A percentile compares a stretch with the other conserved stretches of the same genome.
These are phyloP conservation scores for Tapirus terrestris DNA, from an alignment of 2,113 vertebrate species.

Conservation along the genomic window DNA sequence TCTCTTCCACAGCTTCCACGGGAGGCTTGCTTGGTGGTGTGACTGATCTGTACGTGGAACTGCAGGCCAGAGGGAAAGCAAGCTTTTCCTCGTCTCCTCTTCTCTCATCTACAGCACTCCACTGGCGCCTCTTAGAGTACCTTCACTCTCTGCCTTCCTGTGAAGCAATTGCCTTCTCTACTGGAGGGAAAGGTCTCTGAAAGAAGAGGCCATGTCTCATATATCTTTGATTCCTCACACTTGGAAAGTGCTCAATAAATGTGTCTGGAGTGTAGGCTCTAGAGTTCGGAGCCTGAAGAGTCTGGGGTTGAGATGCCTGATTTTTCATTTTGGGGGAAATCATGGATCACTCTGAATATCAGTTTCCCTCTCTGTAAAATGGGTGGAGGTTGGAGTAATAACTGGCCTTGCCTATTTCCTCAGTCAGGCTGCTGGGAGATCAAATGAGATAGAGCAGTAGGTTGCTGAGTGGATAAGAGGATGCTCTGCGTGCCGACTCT, in stretches of 20 bases:
- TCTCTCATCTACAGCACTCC: neutral
- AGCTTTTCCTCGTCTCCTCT: neutral
- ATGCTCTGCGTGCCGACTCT: accelerated
- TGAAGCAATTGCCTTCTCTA: neutral
- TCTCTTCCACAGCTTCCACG: neutral
- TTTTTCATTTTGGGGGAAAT: neutral
- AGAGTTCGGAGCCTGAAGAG: neutral
- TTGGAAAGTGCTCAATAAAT: neutral
- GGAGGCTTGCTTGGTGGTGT: too few relatives aligned
- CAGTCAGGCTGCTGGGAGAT: neutral
- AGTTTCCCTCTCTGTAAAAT: neutral
- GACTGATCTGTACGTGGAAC: neutral
- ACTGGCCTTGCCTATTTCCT: neutral
- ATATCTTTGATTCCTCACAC: neutral
- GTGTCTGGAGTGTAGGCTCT: neutral
- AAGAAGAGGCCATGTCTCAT: neutral
- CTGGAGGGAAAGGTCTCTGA: neutral
- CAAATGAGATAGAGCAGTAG: neutral
- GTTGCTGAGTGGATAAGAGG: neutral
- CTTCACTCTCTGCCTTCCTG: neutral
- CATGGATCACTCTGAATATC: neutral
- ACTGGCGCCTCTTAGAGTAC: neutral
- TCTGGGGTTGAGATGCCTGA: neutral
- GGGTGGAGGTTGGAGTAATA: accelerated
- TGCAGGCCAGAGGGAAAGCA: too few relatives aligned